These are phyloP conservation scores for Orycteropus afer DNA, from an alignment of 2,113 vertebrate species.

Conservation along the genomic window DNA sequence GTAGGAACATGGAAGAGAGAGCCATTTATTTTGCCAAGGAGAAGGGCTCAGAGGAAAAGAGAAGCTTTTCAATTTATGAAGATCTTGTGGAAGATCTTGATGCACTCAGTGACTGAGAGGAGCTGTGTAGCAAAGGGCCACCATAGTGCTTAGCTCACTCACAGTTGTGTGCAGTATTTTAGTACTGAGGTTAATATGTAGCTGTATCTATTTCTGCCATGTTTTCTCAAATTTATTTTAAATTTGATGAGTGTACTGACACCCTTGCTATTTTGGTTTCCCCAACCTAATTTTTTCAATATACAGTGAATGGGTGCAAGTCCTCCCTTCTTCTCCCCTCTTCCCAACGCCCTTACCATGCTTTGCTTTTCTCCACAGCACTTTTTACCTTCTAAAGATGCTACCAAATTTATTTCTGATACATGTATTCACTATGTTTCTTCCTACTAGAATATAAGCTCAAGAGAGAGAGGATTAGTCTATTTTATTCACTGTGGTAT, in stretches of 20 bases:
- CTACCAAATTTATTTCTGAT: not conserved
- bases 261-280: not conserved
- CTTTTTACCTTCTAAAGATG: not conserved
- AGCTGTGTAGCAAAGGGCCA: fast-evolving
- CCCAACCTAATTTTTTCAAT: not conserved
- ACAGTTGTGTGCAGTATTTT: fast-evolving
- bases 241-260: not conserved
- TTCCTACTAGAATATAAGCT: not conserved
- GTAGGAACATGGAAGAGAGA: not conserved
- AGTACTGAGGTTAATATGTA: not conserved
- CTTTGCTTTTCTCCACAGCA: not conserved
- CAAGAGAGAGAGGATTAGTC: not conserved
- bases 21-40: not conserved
- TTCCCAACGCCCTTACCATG: not conserved
- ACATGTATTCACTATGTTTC: not conserved
- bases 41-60: not conserved
- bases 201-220: not conserved
- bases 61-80: not conserved
- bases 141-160: not conserved
- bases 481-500: not conserved
- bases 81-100: not conserved
- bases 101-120: fast-evolving
- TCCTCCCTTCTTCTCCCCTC: not conserved
- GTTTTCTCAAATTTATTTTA: conserved; percentile 37
- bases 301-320: not conserved